Conservation (phyloP, 30 jellyfish, hydroid and myxozoan species). For the Cassiopea andromeda region DNA sequence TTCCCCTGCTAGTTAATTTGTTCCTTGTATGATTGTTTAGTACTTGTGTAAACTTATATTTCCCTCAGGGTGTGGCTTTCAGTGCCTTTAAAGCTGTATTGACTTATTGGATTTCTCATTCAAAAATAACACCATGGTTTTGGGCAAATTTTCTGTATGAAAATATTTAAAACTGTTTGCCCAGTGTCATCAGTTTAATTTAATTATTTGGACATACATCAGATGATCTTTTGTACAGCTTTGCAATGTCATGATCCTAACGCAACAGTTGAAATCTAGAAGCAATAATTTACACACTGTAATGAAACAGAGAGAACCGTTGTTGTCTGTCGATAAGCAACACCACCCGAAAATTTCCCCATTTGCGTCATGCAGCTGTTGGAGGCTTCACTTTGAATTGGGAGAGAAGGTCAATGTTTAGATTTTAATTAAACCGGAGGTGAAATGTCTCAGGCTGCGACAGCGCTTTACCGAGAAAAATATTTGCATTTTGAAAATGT, state of each 20-base stretch:
- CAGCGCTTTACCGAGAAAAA: background rate
- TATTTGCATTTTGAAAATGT: too few relatives aligned
- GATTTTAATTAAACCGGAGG: background rate
- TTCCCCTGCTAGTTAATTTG: background rate
- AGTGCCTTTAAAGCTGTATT: background rate
- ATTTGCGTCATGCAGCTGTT: background rate
- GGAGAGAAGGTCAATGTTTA: background rate
- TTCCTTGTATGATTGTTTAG: background rate
- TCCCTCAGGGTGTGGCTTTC: background rate
- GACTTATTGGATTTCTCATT: background rate
- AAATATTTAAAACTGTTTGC: background rate
- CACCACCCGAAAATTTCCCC: background rate
- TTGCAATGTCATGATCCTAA: background rate
- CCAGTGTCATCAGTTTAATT: background rate
- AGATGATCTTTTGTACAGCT: background rate
- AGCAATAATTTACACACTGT: background rate
- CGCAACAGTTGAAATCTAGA: background rate
- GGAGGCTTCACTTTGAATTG: background rate
- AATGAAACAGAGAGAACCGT: conserved; percentile 1
- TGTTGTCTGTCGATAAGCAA: background rate
- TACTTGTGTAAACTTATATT: too few relatives aligned
- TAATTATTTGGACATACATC: background rate
- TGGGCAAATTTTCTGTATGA: background rate
- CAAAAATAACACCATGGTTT: background rate
- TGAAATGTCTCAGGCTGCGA: background rate